Conservation (phyloP, 2,888 invertebrate genomes). For the Acholoe squamosa region DNA sequence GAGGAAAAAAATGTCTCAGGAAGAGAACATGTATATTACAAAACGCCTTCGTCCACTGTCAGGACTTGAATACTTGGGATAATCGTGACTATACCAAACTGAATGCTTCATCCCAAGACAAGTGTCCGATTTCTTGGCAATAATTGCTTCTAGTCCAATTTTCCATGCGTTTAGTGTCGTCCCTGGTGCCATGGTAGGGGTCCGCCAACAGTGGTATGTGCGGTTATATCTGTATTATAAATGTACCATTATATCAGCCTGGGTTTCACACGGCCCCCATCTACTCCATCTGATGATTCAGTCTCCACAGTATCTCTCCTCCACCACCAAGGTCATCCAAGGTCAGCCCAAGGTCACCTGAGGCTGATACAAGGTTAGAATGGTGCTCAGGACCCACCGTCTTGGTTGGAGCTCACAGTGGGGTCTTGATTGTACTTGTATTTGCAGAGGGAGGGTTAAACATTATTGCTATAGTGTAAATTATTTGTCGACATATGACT, state of each 20-base stretch:
- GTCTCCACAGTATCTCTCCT: background rate
- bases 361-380: background rate
- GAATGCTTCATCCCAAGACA: too few species aligned
- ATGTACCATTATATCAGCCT: background rate
- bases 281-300: background rate
- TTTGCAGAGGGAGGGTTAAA: too few species aligned
- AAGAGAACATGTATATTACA: too few species aligned
- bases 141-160: background rate
- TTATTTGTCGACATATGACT: too few species aligned
- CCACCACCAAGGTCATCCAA: background rate
- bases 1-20: too few species aligned
- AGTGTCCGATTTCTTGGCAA: too few species aligned
- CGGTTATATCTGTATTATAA: background rate
- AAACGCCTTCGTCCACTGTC: too few species aligned
- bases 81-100: too few species aligned
- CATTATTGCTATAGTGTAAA: too few species aligned
- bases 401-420: too few species aligned
- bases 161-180: background rate
- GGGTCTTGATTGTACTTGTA: too few species aligned
- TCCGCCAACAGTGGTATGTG: background rate
- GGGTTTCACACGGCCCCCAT: conserved; percentile 8
- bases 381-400: background rate
- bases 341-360: conserved; percentile 44
- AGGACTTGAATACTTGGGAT: too few species aligned
- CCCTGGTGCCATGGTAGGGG: background rate